Evolutionary conservation across 2,797 vertebrate species (phyloP).

Genomic region (Phoebastria nigripes): DNA sequence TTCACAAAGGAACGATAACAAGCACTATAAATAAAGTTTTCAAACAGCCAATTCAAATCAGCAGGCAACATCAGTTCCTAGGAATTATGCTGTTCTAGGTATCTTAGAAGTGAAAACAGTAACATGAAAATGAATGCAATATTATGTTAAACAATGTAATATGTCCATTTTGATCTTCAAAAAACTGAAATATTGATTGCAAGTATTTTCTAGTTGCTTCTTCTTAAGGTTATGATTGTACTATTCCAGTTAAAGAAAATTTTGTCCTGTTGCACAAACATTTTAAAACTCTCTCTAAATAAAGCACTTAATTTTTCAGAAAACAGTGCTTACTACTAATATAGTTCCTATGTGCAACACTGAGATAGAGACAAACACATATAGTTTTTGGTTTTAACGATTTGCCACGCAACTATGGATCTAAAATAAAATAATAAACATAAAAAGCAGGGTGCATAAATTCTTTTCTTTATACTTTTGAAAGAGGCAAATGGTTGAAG

Average conservation of each 20-base stretch:
- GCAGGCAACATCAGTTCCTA: background rate
- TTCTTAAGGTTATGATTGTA: background rate
- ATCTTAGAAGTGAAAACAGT: background rate
- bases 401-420: background rate
- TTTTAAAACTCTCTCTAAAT: background rate
- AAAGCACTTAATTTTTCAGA: background rate
- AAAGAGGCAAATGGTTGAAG: background rate
- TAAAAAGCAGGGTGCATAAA: background rate
- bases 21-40: background rate
- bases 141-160: background rate
- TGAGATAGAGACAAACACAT: background rate
- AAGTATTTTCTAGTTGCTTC: background rate
- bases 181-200: background rate
- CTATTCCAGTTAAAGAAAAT: background rate
- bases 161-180: background rate
- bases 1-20: background rate
- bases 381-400: background rate
- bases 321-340: background rate
- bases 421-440: background rate
- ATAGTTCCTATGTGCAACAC: background rate
- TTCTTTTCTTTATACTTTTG: background rate
- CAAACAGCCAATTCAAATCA: background rate
- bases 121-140: background rate
- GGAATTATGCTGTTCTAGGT: background rate
- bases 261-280: background rate